Evolutionary conservation across 2,888 invertebrate species (phyloP), one percentile per base, ranked within the genome.

Genomic region (Nephrotoma appendiculata): DNA sequence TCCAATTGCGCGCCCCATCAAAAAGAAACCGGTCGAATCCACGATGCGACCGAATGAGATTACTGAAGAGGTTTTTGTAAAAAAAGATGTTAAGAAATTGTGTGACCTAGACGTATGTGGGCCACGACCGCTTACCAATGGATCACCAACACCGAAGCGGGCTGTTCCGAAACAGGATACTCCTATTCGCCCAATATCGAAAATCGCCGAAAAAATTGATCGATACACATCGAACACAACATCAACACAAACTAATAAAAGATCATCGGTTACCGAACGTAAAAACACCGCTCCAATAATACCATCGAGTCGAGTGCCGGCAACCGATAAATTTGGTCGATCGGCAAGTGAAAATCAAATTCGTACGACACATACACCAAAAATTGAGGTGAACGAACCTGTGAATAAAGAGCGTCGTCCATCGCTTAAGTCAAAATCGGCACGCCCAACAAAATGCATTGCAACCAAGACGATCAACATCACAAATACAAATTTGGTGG

Each of bases 271-370:
- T 6, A 90, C 90, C 2, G 91, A 91, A 87, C 89, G 91, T 42
- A 92, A 91, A 87, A 91, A 91, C 86, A 91, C 92, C 7, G 92
- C 92, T 7, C 90, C 92, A 0, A 91, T 92, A 19, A 90, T 92
- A 9, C 92, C 92, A 88, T 91, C 91, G 0, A 90, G 90, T 83
- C 90, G 90, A 88, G 91, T 92, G 52, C 19, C 42, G 1, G 92
- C 91, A 1, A 88, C 89, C 31, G 88, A 88, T 6, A 93, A 93
- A 90, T 92, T 94, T 83, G 92, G 92, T 3, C 92, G 94, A 57
- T 94, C 94, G 41, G 91, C 92, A 5, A 94, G 94, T 89, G 94
- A 94, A 87, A 92, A 92, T 87, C 90, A 92, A n/a, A 92, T 93
- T 7, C 94, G 93, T 90, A 90, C 92, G 0, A 92, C 92, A 88